A percentile compares a stretch with the other conserved stretches of the same genome.
These are phyloP conservation scores for Parnassius orleans DNA, from an alignment of 2,888 invertebrate genomes.

Conservation along the genomic window DNA sequence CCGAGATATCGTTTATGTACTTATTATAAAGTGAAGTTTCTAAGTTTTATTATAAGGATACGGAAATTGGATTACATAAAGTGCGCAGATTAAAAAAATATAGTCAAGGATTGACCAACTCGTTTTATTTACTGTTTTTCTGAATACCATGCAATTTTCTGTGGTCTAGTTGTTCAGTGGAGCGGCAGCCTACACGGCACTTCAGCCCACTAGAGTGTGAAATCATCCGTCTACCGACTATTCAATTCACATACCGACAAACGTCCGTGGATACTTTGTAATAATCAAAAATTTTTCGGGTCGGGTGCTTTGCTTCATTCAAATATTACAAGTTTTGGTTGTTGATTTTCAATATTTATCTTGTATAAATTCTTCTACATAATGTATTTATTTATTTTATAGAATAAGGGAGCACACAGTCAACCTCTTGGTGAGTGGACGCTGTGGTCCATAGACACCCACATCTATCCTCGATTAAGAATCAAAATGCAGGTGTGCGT, in stretches of 20 bases:
- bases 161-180: constrained; percentile 60
- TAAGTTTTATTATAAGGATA: no score
- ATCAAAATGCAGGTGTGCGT: no score
- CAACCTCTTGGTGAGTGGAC: no score
- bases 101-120: neutral
- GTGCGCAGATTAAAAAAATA: neutral
- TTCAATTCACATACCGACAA: constrained; percentile 60
- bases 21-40: no score
- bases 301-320: constrained; percentile 9
- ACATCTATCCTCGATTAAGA: no score
- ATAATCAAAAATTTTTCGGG: constrained; percentile 20
- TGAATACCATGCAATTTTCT: constrained; percentile 48
- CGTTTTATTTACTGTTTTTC: constrained; percentile 8
- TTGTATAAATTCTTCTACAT: no score
- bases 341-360: no score
- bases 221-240: constrained; percentile 60
- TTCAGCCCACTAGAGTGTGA: constrained; percentile 61
- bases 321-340: neutral
- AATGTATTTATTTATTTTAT: no score
- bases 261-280: constrained; percentile 34
- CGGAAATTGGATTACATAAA: no score
- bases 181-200: constrained; percentile 51
- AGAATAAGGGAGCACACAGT: no score
- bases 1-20: no score
- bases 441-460: no score